phyloP scores from a whole-genome alignment of 2,888 invertebrate species.

The Harpalus rubripes region DNA sequence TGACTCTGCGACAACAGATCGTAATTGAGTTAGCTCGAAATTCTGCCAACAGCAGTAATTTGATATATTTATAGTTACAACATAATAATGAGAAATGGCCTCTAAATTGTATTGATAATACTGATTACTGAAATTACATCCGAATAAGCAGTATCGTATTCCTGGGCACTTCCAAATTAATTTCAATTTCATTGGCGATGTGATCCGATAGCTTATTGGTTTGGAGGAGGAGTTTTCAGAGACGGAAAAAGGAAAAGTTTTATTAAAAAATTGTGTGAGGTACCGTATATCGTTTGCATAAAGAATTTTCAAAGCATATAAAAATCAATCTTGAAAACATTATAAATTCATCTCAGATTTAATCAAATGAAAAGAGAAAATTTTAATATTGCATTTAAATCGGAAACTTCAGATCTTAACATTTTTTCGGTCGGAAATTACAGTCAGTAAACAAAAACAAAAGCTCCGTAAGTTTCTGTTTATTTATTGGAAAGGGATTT shows the following conservation, averaged over 20 bases:
- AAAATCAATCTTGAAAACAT: not conserved
- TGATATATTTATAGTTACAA: conserved; percentile 29
- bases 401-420: not conserved
- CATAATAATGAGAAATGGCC: conserved; percentile 42
- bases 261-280: not conserved
- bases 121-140: conserved; percentile 45
- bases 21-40: conserved; percentile 30
- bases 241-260: not conserved
- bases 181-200: not conserved
- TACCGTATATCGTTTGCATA: not conserved
- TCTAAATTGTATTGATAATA: conserved; percentile 43
- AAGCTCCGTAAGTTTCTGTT: not conserved
- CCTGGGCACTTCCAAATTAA: conserved; percentile 35
- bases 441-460: no score
- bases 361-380: not conserved
- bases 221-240: not conserved
- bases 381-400: not conserved
- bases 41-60: conserved; percentile 43
- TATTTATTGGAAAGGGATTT: not conserved
- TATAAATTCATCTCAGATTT: not conserved
- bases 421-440: not conserved
- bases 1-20: conserved; percentile 8
- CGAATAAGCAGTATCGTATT: conserved; percentile 36
- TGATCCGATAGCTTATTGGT: not conserved
- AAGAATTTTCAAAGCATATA: not conserved